Base-by-base conservation (phyloP, 2,113 vertebrate species). In the Centropristis striata region DNA sequence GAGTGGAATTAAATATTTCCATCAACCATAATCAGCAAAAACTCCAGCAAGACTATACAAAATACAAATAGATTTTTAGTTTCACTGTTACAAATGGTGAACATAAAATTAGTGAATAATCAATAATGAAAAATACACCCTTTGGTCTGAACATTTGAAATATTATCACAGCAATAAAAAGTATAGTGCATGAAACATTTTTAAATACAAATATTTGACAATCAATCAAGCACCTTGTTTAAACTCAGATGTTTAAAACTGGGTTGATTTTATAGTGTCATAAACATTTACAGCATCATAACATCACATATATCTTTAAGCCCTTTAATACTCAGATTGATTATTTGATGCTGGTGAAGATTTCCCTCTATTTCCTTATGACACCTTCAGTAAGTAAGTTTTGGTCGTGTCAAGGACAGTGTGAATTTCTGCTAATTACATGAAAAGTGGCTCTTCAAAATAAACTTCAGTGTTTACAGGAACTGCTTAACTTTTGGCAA, bases 11-110 rank as follows among this genome's bases (percentile, higher is more conserved):
- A 36, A 60, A 72, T 42, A 25, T 25, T 60, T 20, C 5, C 1
- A 55, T 23, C 41, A 69, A 23, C 15, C 5, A 68, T 39, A 5
- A 27, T 28, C 21, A 42, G 16, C 0, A 51, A 53, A 54, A 25
- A 54, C 13, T 54, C 42, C n/a, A 25, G n/a, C 14, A 20, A 46
- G 5, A 50, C 23, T 1, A 13, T 21, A 64, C 3, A 23, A 57
- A 49, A 42, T 18, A 23, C 70, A 60, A 58, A 57, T 21, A 47
- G 46, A 58, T n/a, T n/a, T n/a, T n/a, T n/a, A n/a, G n/a, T n/a
- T n/a, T n/a, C n/a, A n/a, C n/a, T n/a, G n/a, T n/a, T n/a, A n/a
- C n/a, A n/a, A n/a, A n/a, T n/a, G n/a, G n/a, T n/a, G n/a, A n/a
- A 37, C 37, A 15, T 7, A 44, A 27, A 15, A 41, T 16, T 42